phyloP scores from a whole-genome alignment of 1,140 invertebrate species.

The Drosophila persimilis region DNA sequence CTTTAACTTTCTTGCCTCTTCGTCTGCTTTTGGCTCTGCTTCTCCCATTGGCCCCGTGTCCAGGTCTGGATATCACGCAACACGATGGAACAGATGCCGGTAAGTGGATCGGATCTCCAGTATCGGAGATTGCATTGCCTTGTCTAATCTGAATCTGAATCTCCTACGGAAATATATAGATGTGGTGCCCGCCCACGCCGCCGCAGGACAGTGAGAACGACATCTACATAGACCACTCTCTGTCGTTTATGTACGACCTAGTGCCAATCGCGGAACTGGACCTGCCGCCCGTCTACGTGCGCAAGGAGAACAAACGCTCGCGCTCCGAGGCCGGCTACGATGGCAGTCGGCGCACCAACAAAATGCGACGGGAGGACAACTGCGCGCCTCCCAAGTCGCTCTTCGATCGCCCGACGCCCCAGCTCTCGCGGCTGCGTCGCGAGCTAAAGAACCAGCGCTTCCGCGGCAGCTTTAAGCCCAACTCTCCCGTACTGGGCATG shows the following conservation, averaged over 20 bases:
- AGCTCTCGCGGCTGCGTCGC: slow-evolving; percentile 89
- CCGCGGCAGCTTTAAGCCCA: slow-evolving; percentile 86
- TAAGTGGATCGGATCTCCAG: slow-evolving; percentile 84
- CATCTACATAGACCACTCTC: slow-evolving; percentile 93
- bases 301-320: slow-evolving; percentile 90
- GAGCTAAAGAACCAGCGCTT: slow-evolving; percentile 91
- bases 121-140: too few species aligned
- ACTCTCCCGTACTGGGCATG: slow-evolving; percentile 85
- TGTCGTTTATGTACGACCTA: slow-evolving; percentile 93
- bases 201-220: slow-evolving; percentile 93
- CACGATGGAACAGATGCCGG: slow-evolving; percentile 89
- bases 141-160: slow-evolving; percentile 11
- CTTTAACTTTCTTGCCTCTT: slow-evolving; percentile 82
- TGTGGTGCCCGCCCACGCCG: slow-evolving; percentile 97
- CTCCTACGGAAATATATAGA: slow-evolving; percentile 84
- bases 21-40: background rate
- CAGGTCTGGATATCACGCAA: slow-evolving; percentile 90
- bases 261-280: slow-evolving; percentile 92
- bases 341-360: slow-evolving; percentile 85
- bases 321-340: slow-evolving; percentile 86
- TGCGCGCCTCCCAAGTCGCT: slow-evolving; percentile 91
- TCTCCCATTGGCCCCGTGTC: slow-evolving; percentile 6
- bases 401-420: slow-evolving; percentile 93
- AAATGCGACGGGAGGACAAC: slow-evolving; percentile 90
- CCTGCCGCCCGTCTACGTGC: slow-evolving; percentile 93